phyloP scores from a whole-genome alignment of 2,113 vertebrate genomes.

The Lagopus muta region DNA sequence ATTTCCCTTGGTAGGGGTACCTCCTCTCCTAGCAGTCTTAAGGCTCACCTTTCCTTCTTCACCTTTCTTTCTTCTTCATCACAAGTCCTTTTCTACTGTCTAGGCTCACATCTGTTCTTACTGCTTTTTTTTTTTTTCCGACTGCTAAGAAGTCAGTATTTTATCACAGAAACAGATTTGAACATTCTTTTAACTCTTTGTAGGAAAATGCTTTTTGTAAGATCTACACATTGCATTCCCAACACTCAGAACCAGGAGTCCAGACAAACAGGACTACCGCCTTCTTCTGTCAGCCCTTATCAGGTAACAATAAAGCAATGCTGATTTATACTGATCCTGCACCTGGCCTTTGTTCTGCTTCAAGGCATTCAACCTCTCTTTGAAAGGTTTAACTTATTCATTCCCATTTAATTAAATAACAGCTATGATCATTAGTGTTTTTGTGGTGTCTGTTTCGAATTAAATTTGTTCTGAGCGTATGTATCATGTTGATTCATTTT shows the following conservation, averaged over 20 bases:
- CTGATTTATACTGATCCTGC: fast-evolving
- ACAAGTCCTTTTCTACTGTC: not conserved
- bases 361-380: not conserved
- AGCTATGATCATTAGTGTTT: not conserved
- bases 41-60: not conserved
- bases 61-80: not conserved
- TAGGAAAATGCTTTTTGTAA: not conserved
- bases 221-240: not conserved
- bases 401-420: slow-evolving; percentile 40
- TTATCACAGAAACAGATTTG: not conserved
- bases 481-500: not conserved
- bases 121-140: not conserved
- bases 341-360: slow-evolving; percentile 1
- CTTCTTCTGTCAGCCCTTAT: not conserved
- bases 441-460: slow-evolving; percentile 30
- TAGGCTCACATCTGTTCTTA: fast-evolving
- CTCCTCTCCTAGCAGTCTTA: not conserved
- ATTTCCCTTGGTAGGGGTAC: not conserved
- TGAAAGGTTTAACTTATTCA: slow-evolving; percentile 12
- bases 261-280: not conserved
- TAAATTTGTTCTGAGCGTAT: not conserved
- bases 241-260: not conserved
- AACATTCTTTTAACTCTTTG: not conserved
- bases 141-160: not conserved
- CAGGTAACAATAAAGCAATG: not conserved